Conservation (phyloP, 1,140 invertebrate genomes). For the Eufriesea mexicana region DNA sequence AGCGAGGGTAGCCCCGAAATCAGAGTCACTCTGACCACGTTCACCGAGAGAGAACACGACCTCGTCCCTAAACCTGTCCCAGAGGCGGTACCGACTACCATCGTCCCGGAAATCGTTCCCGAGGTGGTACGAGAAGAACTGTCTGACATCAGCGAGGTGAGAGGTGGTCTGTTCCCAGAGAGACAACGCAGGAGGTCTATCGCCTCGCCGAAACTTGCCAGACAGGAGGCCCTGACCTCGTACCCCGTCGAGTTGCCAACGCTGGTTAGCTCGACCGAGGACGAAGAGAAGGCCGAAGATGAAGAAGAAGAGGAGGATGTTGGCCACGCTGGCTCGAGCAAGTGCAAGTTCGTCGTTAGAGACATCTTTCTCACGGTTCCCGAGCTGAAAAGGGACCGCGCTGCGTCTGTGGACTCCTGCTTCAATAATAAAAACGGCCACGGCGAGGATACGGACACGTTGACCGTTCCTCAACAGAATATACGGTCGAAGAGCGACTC, state of each 20-base stretch:
- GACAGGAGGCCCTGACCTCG: slow-evolving; percentile 87
- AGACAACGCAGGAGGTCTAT: slow-evolving; percentile 76
- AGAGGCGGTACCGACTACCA: slow-evolving; percentile 43
- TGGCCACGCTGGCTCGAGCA: slow-evolving; percentile 72
- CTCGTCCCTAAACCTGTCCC: slow-evolving; percentile 66
- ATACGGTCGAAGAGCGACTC: slow-evolving; percentile 90
- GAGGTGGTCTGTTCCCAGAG: slow-evolving; percentile 66
- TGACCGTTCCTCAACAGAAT: slow-evolving; percentile 87
- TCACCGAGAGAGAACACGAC: slow-evolving; percentile 51
- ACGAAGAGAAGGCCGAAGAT: slow-evolving; percentile 42
- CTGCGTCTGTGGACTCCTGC: slow-evolving; percentile 92
- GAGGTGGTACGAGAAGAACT: slow-evolving; percentile 9
- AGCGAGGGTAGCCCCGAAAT: slow-evolving; percentile 83
- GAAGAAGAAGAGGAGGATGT: slow-evolving; percentile 81
- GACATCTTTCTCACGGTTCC: slow-evolving; percentile 92
- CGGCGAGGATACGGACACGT: slow-evolving; percentile 85
- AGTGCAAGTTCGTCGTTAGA: slow-evolving; percentile 81
- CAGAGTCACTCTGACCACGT: slow-evolving; percentile 87
- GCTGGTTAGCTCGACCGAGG: slow-evolving; percentile 45
- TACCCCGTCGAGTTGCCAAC: slow-evolving; percentile 86
- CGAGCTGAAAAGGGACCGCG: slow-evolving; percentile 90
- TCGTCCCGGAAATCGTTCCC: slow-evolving; percentile 15
- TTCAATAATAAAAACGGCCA: slow-evolving; percentile 87
- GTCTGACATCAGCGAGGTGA: slow-evolving; percentile 46
- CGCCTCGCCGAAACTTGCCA: slow-evolving; percentile 85